phyloP scores from a whole-genome alignment of 2,113 vertebrate species.

The Cyprinodon brontotheroides region DNA sequence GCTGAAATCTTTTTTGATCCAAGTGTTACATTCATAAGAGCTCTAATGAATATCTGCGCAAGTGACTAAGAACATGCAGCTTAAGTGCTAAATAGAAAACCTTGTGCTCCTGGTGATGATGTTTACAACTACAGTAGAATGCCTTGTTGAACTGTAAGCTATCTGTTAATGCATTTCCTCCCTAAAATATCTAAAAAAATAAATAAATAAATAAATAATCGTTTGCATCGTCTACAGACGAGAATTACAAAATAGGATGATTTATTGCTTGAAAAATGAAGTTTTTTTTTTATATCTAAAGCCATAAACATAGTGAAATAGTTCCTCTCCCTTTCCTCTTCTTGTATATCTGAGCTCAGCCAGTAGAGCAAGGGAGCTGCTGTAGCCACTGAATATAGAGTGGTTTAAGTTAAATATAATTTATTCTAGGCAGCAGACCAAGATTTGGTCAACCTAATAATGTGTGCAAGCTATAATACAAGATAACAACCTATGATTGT shows the following conservation, averaged over 20 bases:
- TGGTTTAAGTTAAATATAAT: not conserved
- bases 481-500: not conserved
- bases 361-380: too few species aligned
- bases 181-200: not conserved
- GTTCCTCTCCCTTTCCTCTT: not conserved
- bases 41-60: too few species aligned
- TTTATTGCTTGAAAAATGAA: not conserved
- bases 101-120: too few species aligned
- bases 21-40: too few species aligned
- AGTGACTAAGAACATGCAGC: too few species aligned
- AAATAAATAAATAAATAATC: too few species aligned
- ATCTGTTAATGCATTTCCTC: not conserved
- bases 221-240: not conserved
- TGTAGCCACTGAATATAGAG: not conserved
- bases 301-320: not conserved
- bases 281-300: not conserved
- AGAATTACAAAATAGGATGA: not conserved
- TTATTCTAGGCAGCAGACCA: not conserved
- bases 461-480: not conserved
- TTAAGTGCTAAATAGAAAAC: too few species aligned
- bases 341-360: not conserved
- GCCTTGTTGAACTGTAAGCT: too few species aligned
- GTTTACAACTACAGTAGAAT: too few species aligned
- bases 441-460: not conserved
- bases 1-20: too few species aligned